These are phyloP conservation scores for Drosophila neocordata DNA, from an alignment of 1,140 invertebrate species.

Conservation along the genomic window DNA sequence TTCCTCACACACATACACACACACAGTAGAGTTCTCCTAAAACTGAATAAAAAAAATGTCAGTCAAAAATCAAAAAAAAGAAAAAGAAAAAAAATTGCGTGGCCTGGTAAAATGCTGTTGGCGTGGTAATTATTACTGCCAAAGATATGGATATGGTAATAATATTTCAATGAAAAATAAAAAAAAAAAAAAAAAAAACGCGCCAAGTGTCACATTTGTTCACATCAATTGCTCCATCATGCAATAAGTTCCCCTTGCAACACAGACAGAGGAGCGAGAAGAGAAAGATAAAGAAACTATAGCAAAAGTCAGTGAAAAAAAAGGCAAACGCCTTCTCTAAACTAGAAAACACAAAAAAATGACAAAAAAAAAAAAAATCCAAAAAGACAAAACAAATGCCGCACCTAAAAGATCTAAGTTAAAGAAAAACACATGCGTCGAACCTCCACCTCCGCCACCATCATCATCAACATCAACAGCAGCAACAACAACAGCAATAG, in stretches of 20 bases:
- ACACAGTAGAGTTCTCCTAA: constrained; percentile 1
- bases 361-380: constrained; percentile 46
- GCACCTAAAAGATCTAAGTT: constrained; percentile 38
- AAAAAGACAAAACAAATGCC: constrained; percentile 39
- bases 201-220: constrained; percentile 12
- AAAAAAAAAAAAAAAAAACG: constrained; percentile 11
- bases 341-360: constrained; percentile 23
- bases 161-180: constrained; percentile 44
- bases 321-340: constrained; percentile 44
- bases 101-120: constrained; percentile 45
- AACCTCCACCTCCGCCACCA: constrained; percentile 24
- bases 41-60: constrained; percentile 54
- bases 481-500: neutral
- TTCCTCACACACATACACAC: constrained; percentile 36
- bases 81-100: constrained; percentile 65
- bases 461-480: constrained; percentile 43
- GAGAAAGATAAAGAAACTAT: constrained; percentile 31
- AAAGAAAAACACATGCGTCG: constrained; percentile 60
- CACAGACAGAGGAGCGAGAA: constrained; percentile 38
- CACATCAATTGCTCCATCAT: constrained; percentile 47
- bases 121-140: constrained; percentile 72
- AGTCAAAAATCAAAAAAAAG: no score
- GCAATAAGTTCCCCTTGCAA: constrained; percentile 63
- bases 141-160: constrained; percentile 63
- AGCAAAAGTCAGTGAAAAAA: neutral